phyloP scores from a whole-genome alignment of 2,113 vertebrate genomes.

The Phalacrocorax aristotelis region DNA sequence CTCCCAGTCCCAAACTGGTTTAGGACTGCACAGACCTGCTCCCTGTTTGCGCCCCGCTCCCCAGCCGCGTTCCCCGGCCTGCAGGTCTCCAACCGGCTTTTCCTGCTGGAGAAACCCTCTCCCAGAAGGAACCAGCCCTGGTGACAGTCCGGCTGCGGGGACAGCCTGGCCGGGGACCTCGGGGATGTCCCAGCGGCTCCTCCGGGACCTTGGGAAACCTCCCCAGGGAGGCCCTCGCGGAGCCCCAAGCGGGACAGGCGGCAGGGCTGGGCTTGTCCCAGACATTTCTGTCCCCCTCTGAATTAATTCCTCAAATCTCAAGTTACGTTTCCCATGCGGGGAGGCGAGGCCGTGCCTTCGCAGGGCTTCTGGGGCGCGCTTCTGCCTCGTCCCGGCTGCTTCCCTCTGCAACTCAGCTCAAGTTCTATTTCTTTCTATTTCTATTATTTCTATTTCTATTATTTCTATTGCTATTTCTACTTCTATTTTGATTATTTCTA shows the following conservation, averaged over 20 bases:
- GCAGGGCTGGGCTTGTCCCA: background rate
- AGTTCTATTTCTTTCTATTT: background rate
- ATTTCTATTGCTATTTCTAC: background rate
- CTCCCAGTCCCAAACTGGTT: background rate
- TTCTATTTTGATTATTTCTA: too few relatives aligned
- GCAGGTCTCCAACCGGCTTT: slow-evolving; percentile 27
- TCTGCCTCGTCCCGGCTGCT: background rate
- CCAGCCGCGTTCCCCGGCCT: background rate
- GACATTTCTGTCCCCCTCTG: background rate
- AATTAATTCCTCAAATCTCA: background rate
- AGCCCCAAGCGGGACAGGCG: background rate
- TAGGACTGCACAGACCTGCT: slow-evolving; percentile 1
- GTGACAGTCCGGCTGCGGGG: background rate
- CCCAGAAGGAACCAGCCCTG: background rate
- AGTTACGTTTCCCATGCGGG: background rate
- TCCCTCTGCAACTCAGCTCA: rapidly evolving
- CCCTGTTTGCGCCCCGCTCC: background rate
- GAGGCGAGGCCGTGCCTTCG: rapidly evolving
- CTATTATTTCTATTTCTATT: background rate
- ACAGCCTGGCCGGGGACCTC: background rate
- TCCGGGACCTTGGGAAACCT: background rate
- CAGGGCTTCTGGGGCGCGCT: background rate
- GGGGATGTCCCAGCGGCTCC: background rate
- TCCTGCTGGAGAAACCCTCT: background rate
- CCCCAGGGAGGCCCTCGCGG: background rate